phyloP scores from a whole-genome alignment of 2,113 vertebrate species.

The Numida meleagris region DNA sequence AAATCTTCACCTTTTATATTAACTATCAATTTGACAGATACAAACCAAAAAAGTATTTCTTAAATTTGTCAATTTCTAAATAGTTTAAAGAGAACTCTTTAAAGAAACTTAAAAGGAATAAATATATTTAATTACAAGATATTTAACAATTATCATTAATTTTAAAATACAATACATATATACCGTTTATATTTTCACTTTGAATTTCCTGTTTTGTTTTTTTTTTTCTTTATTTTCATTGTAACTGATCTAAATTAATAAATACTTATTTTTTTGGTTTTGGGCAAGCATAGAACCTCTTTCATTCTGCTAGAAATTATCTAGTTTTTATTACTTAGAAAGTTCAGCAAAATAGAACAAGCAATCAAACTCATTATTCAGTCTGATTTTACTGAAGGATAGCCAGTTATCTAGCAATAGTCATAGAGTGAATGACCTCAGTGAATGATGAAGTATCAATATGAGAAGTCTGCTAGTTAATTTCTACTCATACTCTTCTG shows the following conservation, averaged over 20 bases:
- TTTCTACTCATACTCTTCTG: background rate
- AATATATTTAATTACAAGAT: background rate
- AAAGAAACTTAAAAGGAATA: background rate
- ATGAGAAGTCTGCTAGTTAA: no score
- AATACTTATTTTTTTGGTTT: background rate
- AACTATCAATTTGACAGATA: background rate
- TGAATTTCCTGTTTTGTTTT: no score
- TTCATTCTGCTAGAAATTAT: background rate
- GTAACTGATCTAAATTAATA: background rate
- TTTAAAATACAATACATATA: background rate
- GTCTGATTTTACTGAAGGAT: no score
- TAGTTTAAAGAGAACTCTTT: accelerated
- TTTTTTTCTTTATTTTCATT: background rate
- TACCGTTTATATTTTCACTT: background rate
- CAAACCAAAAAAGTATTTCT: background rate
- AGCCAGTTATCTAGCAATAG: no score
- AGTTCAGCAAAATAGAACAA: no score
- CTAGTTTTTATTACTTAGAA: background rate
- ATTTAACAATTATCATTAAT: background rate
- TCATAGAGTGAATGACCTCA: no score
- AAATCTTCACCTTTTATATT: background rate
- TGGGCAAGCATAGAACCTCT: background rate
- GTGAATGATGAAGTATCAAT: no score
- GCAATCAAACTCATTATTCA: no score
- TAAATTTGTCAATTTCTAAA: background rate